These are phyloP conservation scores for Halcyon chelicuti DNA, from an alignment of 2,797 vertebrate species.

Conservation along the genomic window DNA sequence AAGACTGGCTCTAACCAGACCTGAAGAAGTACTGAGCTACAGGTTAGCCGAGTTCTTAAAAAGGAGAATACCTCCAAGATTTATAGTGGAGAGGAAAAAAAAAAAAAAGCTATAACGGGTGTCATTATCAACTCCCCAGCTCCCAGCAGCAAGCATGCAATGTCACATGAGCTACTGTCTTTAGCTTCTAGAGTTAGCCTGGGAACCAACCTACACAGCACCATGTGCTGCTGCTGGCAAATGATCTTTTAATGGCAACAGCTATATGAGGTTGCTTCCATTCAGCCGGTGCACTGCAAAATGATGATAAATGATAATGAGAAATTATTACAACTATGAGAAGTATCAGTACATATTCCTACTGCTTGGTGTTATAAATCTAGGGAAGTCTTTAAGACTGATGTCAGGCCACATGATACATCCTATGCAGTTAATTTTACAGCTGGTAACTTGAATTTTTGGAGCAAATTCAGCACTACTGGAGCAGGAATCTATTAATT, in stretches of 20 bases:
- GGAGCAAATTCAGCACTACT: not conserved
- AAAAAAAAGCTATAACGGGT: not conserved
- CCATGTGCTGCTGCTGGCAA: conserved; percentile 37
- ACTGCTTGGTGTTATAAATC: conserved; percentile 29
- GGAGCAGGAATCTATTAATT: not conserved
- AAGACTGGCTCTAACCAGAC: conserved; percentile 15
- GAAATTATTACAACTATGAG: conserved; percentile 35
- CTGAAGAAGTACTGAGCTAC: conserved; percentile 72
- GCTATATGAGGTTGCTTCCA: conserved; percentile 10
- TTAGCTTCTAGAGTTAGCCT: conserved; percentile 18
- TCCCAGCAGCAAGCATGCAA: not conserved
- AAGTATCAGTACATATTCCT: conserved; percentile 43
- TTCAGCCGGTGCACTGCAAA: conserved; percentile 15
- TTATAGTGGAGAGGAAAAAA: not conserved
- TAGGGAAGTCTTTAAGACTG: not conserved
- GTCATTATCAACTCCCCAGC: conserved; percentile 25
- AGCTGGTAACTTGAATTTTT: not conserved
- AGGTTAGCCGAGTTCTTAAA: conserved; percentile 49
- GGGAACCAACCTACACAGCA: conserved; percentile 32
- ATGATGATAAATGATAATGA: conserved; percentile 57
- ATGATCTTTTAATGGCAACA: conserved; percentile 64
- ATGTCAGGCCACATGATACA: not conserved
- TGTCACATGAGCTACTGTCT: not conserved
- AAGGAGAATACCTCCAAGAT: not conserved
- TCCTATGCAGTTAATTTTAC: not conserved